phyloP scores from a whole-genome alignment of 2,888 invertebrate genomes.

The Chloroclystis v-ata region DNA sequence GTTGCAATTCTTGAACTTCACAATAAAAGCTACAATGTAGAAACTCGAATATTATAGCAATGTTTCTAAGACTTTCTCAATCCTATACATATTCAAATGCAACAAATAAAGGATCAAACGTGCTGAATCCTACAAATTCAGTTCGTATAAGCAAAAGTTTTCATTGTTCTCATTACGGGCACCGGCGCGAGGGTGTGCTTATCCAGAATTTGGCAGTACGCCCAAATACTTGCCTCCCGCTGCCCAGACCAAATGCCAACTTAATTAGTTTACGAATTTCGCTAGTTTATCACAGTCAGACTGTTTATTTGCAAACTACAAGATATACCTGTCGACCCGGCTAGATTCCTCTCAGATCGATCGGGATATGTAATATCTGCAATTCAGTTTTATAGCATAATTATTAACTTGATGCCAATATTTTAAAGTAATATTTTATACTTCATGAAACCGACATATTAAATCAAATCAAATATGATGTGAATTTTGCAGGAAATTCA shows the following conservation, averaged over 20 bases:
- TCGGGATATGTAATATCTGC: too few species aligned
- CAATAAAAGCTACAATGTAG: too few species aligned
- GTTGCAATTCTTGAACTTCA: too few species aligned
- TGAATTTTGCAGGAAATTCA: too few species aligned
- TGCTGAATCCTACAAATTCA: conserved; percentile 4
- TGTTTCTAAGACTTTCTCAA: too few species aligned
- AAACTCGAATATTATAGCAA: too few species aligned
- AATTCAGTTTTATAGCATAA: too few species aligned
- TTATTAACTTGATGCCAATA: too few species aligned
- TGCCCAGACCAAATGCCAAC: conserved; percentile 37
- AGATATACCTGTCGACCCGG: not conserved
- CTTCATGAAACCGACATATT: too few species aligned
- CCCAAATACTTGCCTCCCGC: conserved; percentile 45
- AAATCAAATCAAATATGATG: too few species aligned
- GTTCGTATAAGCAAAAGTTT: conserved; percentile 18
- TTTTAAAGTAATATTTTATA: too few species aligned
- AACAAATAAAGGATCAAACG: not conserved
- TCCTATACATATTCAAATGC: too few species aligned
- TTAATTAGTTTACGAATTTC: conserved; percentile 43
- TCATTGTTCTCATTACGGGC: conserved; percentile 15
- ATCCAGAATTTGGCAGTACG: conserved; percentile 53
- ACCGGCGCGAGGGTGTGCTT: conserved; percentile 31
- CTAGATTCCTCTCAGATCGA: not conserved
- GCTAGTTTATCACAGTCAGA: conserved; percentile 36
- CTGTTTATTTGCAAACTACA: not conserved